Conservation (phyloP, 2,797 vertebrate genomes). For the Malurus leucopterus region DNA sequence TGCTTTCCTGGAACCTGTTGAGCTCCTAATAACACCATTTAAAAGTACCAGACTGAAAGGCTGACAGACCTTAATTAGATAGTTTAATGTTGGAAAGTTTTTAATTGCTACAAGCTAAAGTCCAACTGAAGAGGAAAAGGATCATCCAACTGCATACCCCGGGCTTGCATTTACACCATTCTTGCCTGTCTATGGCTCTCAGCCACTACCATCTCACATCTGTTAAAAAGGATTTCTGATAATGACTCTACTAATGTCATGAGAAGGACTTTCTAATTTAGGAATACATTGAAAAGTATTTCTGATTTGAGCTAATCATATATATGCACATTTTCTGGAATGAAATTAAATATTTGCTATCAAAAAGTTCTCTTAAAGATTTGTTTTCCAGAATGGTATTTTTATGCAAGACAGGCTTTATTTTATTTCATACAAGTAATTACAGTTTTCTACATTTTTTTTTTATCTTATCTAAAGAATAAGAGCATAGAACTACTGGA, state of each 20-base stretch:
- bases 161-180: background rate
- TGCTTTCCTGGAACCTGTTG: slow-evolving; percentile 9
- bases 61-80: background rate
- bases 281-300: background rate
- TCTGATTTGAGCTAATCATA: background rate
- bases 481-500: background rate
- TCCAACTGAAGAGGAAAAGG: background rate
- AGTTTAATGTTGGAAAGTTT: background rate
- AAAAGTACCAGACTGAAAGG: background rate
- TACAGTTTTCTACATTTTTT: background rate
- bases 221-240: background rate
- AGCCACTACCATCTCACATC: background rate
- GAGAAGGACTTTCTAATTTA: background rate
- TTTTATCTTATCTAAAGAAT: background rate
- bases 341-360: background rate
- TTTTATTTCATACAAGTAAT: background rate
- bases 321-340: background rate
- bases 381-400: background rate
- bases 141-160: background rate
- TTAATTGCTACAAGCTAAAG: background rate
- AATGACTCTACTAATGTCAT: background rate
- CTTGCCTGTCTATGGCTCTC: background rate
- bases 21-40: background rate
- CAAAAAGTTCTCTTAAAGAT: background rate
- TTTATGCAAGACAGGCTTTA: background rate